phyloP scores from a whole-genome alignment of 2,888 invertebrate species.

The Leucania comma region DNA sequence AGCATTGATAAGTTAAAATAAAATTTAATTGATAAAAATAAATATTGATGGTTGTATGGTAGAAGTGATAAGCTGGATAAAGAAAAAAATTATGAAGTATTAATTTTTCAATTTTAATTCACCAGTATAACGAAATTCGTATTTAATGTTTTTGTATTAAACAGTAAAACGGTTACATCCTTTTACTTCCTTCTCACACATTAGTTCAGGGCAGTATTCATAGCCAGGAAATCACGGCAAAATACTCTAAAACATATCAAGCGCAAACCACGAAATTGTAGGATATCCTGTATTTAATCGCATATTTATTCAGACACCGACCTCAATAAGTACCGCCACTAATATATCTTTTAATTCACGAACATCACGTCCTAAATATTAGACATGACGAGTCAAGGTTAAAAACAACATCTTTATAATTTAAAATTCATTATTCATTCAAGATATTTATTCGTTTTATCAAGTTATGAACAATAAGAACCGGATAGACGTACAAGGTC shows the following conservation, averaged over 20 bases:
- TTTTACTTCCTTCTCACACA: constrained; percentile 1
- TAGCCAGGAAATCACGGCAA: constrained; percentile 26
- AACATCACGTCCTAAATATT: constrained; percentile 53
- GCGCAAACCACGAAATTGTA: constrained; percentile 26
- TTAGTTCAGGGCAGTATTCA: constrained; percentile 7
- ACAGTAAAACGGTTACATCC: background rate
- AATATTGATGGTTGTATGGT: constrained; percentile 13
- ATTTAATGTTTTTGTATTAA: background rate
- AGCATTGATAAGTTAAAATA: constrained; percentile 11
- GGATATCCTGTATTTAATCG: constrained; percentile 39
- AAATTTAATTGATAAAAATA: constrained; percentile 24
- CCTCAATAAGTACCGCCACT: constrained; percentile 48
- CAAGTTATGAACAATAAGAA: constrained; percentile 57
- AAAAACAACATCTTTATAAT: constrained; percentile 46
- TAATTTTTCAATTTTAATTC: background rate
- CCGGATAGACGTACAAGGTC: constrained; percentile 57
- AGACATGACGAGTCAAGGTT: constrained; percentile 61
- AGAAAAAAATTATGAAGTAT: constrained; percentile 1
- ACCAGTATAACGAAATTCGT: too few species aligned
- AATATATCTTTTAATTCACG: constrained; percentile 31
- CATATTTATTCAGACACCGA: constrained; percentile 43
- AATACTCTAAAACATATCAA: constrained; percentile 36
- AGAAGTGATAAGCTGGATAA: constrained; percentile 15
- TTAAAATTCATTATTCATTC: constrained; percentile 50
- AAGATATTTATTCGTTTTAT: constrained; percentile 45